phyloP scores from a whole-genome alignment of 2,797 vertebrate species.

The Bucorvus abyssinicus region DNA sequence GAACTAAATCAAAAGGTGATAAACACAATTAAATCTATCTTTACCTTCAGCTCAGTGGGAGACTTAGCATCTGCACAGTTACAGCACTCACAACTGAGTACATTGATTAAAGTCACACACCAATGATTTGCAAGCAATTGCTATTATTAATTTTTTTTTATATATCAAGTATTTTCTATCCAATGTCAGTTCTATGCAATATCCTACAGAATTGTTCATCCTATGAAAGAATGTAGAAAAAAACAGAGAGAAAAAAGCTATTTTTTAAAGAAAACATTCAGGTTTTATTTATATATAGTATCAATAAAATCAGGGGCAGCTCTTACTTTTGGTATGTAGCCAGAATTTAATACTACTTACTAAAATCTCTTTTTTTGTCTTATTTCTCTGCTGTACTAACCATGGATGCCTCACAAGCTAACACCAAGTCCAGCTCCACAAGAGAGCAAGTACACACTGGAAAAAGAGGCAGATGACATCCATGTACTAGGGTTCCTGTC shows the following conservation, averaged over 20 bases:
- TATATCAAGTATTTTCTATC: background rate
- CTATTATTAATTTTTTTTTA: background rate
- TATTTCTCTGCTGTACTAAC: background rate
- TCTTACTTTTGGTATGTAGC: background rate
- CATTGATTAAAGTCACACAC: background rate
- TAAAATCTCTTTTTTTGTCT: background rate
- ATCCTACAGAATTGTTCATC: background rate
- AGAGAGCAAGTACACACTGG: background rate
- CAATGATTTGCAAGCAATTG: background rate
- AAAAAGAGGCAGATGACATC: background rate
- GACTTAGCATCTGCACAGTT: background rate
- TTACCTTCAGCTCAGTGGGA: background rate
- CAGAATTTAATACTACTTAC: background rate
- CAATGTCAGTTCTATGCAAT: background rate
- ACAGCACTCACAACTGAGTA: background rate
- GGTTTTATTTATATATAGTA: background rate
- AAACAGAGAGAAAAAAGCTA: background rate
- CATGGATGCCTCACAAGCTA: background rate
- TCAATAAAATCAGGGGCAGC: background rate
- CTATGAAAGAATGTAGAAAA: background rate
- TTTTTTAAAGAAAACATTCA: background rate
- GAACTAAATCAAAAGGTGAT: background rate
- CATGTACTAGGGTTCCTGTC: too few relatives aligned
- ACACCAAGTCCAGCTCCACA: background rate
- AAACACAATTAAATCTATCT: background rate